Conservation (phyloP, 2,113 vertebrate genomes). For the Sialia sialis region DNA sequence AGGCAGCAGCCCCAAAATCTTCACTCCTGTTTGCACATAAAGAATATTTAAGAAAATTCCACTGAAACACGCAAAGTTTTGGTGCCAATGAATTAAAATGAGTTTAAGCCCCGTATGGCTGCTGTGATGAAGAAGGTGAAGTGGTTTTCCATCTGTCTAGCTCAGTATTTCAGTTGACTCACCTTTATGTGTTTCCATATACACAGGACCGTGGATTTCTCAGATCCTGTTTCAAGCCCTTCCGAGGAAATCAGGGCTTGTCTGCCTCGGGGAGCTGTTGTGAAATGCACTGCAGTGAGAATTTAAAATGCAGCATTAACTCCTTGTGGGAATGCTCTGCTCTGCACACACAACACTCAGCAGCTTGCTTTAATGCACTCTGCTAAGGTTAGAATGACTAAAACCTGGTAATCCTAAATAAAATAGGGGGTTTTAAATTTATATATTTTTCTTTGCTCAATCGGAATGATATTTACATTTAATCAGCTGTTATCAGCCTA, state of each 20-base stretch:
- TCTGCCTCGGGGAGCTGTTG: conserved; percentile 6
- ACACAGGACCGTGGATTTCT: not conserved
- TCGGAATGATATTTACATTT: not conserved
- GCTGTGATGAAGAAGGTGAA: not conserved
- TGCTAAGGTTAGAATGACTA: not conserved
- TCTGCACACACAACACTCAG: not conserved
- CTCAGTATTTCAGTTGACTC: not conserved
- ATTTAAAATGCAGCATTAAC: conserved; percentile 14
- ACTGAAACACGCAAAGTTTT: not conserved
- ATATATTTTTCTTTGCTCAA: not conserved
- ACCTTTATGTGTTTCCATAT: not conserved
- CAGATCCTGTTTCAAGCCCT: conserved; percentile 40
- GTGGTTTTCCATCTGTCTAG: not conserved
- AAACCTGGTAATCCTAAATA: not conserved
- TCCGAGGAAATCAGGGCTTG: conserved; percentile 43
- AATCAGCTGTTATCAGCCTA: not conserved
- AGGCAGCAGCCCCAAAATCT: not conserved
- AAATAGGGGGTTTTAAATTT: fast-evolving
- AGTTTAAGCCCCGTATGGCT: not conserved
- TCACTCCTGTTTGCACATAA: not conserved
- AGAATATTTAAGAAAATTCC: not conserved
- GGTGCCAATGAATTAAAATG: not conserved
- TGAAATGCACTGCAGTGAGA: not conserved
- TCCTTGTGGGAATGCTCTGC: not conserved
- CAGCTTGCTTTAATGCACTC: not conserved